Evolutionary conservation across 2,797 vertebrate species (phyloP).

Genomic region (Decapterus maruadsi): DNA sequence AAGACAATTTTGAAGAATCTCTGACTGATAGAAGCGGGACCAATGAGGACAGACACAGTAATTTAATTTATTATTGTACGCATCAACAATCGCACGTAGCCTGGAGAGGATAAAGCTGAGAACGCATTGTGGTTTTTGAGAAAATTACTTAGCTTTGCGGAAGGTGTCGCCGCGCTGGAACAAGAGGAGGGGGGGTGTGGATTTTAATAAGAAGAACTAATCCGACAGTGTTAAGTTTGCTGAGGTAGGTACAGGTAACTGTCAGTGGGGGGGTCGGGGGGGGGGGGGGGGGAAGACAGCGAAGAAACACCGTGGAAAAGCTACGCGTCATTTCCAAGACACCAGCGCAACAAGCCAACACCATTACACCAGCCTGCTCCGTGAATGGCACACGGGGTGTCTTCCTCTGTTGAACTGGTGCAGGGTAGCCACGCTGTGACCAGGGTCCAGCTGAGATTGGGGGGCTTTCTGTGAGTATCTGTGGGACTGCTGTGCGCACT

Average conservation of each 20-base stretch:
- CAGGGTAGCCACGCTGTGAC: constrained; percentile 62
- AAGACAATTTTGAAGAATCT: constrained; percentile 49
- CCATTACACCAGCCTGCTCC: constrained; percentile 55
- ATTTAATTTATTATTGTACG: constrained; percentile 79
- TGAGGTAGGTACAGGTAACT: constrained; percentile 54
- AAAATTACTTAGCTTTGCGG: constrained; percentile 53
- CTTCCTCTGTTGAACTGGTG: constrained; percentile 62
- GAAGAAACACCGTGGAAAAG: constrained; percentile 62
- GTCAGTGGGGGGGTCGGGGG: constrained; percentile 12
- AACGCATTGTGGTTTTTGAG: constrained; percentile 41
- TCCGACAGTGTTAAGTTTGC: constrained; percentile 73
- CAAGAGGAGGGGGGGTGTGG: background rate
- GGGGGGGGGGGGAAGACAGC: background rate
- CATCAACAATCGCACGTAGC: constrained; percentile 75
- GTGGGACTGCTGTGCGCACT: constrained; percentile 69
- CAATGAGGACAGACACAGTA: constrained; percentile 49
- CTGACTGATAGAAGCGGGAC: constrained; percentile 46
- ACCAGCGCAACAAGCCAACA: constrained; percentile 76
- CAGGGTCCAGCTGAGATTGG: constrained; percentile 56
- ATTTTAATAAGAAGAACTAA: constrained; percentile 55
- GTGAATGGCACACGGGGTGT: constrained; percentile 66
- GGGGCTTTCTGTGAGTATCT: constrained; percentile 71
- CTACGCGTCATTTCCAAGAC: constrained; percentile 77
- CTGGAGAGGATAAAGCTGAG: constrained; percentile 61
- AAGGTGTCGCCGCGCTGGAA: constrained; percentile 47